Evolutionary conservation across 2,113 vertebrate genomes (phyloP).

Genomic region (Steatornis caripensis): DNA sequence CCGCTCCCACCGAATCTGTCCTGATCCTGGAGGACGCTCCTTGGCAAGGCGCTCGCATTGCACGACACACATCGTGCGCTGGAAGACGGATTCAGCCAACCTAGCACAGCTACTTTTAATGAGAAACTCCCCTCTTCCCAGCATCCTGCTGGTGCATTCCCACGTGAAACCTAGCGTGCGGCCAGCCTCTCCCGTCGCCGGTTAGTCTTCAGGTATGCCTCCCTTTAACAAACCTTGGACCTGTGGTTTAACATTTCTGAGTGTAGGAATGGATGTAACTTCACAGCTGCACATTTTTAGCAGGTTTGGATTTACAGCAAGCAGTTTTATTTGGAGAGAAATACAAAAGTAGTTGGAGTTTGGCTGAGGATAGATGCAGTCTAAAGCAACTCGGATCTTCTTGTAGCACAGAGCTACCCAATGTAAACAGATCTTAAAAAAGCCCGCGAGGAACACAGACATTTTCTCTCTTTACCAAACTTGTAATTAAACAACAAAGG

Average conservation of each 20-base stretch:
- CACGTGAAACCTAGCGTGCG: accelerated
- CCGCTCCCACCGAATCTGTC: neutral
- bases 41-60: neutral
- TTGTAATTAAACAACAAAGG: neutral
- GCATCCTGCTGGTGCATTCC: neutral
- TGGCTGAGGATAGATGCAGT: neutral
- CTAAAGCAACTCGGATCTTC: neutral
- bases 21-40: neutral
- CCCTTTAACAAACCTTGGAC: neutral
- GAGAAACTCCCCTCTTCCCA: neutral
- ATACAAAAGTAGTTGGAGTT: slow-evolving; percentile 14
- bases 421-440: slow-evolving; percentile 21
- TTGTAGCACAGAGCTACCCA: neutral
- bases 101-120: neutral
- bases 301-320: neutral
- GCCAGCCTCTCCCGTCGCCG: accelerated
- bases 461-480: neutral
- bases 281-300: slow-evolving; percentile 34
- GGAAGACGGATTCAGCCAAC: neutral
- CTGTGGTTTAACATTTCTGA: neutral
- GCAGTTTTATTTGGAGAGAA: slow-evolving; percentile 38
- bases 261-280: neutral
- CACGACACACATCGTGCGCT: accelerated
- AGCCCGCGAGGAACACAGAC: neutral
- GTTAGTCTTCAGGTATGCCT: neutral